Evolutionary conservation across 2,888 invertebrate genomes (phyloP).

Genomic region (Cantharis lateralis): DNA sequence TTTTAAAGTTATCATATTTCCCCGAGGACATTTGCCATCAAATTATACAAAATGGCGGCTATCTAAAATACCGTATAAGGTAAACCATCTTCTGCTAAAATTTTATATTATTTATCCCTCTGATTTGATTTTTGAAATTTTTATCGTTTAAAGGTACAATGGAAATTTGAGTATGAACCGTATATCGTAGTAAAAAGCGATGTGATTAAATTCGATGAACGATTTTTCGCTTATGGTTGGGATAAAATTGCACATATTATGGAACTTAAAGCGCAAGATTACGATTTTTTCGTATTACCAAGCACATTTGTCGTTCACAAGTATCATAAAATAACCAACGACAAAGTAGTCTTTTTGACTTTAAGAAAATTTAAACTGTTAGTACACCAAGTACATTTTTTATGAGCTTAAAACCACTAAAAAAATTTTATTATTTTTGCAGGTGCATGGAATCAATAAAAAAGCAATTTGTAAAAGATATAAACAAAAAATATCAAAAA

Average conservation of each 20-base stretch:
- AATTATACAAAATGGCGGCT: conserved; percentile 81
- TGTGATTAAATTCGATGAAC: conserved; percentile 78
- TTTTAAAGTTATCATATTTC: conserved; percentile 86
- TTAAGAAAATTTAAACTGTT: background rate
- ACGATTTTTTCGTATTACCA: conserved; percentile 72
- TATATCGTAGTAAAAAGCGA: conserved; percentile 79
- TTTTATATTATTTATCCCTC: too few relatives aligned
- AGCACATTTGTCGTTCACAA: conserved; percentile 89
- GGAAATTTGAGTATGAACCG: conserved; percentile 91
- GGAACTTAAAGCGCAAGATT: conserved; percentile 78
- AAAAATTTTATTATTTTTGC: background rate
- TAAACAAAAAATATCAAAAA: background rate
- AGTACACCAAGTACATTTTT: background rate
- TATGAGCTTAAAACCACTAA: background rate
- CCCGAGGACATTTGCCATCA: conserved; percentile 84
- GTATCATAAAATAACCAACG: conserved; percentile 69
- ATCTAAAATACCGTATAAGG: conserved; percentile 76
- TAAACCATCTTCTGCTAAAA: background rate
- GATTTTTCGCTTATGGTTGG: conserved; percentile 96
- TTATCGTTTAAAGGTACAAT: conserved; percentile 74
- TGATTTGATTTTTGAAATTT: too few relatives aligned
- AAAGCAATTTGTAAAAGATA: background rate
- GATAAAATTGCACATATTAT: conserved; percentile 91
- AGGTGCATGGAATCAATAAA: background rate
- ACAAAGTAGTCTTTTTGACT: background rate